Percentiles rank a stretch among this genome's conserved stretches.
Conservation (phyloP, 2,888 invertebrate species). For the Drosophila ustulata region DNA sequence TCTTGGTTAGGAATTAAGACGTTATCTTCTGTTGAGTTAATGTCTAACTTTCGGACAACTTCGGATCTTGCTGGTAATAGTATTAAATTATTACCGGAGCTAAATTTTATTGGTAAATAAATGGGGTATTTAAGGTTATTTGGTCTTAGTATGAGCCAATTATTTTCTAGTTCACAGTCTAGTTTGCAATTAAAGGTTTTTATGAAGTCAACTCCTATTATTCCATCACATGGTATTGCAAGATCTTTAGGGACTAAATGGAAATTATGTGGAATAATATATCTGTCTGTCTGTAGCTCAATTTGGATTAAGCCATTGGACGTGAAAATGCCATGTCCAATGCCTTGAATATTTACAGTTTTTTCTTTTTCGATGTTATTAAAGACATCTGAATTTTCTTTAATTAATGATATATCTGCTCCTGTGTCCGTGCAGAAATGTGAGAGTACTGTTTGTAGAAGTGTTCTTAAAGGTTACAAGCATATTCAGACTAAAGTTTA, state of each 20-base stretch:
- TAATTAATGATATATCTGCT: not conserved
- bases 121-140: not conserved
- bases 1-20: no score
- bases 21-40: no score
- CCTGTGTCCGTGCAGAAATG: no score
- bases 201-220: not conserved
- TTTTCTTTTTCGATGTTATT: not conserved
- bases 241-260: not conserved
- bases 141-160: not conserved
- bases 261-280: not conserved
- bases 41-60: no score
- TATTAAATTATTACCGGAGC: not conserved
- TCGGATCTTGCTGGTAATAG: not conserved
- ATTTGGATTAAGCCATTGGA: not conserved
- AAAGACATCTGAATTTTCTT: not conserved
- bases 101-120: not conserved
- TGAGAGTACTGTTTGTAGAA: no score
- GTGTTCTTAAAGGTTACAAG: no score
- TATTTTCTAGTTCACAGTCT: not conserved
- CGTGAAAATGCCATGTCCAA: not conserved
- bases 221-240: not conserved
- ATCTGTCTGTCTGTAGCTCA: not conserved
- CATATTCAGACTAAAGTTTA: no score
- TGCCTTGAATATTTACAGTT: not conserved
- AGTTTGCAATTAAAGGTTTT: not conserved